These are phyloP conservation scores for Siniperca chuatsi DNA, from an alignment of 2,113 vertebrate genomes.

Conservation along the genomic window DNA sequence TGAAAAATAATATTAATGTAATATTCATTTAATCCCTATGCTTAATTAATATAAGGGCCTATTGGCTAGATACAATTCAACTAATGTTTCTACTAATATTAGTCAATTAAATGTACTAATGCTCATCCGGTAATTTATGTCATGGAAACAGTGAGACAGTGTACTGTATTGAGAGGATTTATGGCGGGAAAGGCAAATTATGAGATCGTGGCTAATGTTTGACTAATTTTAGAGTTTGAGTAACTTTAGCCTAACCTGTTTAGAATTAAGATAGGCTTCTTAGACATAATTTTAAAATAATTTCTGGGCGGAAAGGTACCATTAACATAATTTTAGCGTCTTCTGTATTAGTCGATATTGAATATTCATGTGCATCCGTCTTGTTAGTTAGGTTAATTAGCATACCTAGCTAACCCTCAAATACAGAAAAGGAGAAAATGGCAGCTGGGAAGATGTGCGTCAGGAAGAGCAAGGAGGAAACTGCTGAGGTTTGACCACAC, in stretches of 20 bases:
- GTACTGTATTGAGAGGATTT: no score
- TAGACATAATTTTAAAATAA: neutral
- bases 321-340: rapidly evolving
- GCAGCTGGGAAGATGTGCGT: constrained; percentile 48
- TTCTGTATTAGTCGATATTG: neutral
- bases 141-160: neutral
- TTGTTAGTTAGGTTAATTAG: neutral
- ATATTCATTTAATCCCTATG: neutral
- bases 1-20: neutral
- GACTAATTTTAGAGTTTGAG: neutral
- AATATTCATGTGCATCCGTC: neutral
- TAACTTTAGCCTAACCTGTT: neutral
- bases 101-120: no score
- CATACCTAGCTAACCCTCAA: neutral
- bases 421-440: constrained; percentile 34
- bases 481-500: constrained; percentile 65
- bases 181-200: constrained; percentile 2
- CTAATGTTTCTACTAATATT: neutral
- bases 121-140: neutral
- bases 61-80: neutral
- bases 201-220: neutral
- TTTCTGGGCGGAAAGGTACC: neutral
- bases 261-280: neutral
- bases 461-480: constrained; percentile 60
- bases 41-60: no score